These are phyloP conservation scores for Rhinichthys osculus DNA, from an alignment of 2,797 vertebrate species.

Conservation along the genomic window DNA sequence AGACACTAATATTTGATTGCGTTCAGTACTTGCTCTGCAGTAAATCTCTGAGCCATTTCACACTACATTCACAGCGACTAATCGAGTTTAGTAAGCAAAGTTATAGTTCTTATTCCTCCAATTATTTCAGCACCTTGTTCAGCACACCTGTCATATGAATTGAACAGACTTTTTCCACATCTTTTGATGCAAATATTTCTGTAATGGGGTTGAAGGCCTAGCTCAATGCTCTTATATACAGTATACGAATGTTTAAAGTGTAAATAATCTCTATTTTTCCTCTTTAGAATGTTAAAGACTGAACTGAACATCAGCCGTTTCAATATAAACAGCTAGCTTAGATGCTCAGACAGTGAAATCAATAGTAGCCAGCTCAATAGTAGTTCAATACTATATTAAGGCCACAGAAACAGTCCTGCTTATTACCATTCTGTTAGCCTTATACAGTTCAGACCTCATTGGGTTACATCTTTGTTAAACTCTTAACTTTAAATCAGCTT, in stretches of 20 bases:
- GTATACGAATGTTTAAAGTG: background rate
- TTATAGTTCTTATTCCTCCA: background rate
- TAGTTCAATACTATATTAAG: background rate
- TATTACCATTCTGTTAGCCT: background rate
- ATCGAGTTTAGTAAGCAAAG: background rate
- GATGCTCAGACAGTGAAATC: constrained; percentile 7
- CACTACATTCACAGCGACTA: background rate
- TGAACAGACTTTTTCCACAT: background rate
- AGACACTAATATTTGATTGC: too few species aligned
- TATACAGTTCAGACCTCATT: background rate
- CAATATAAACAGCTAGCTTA: background rate
- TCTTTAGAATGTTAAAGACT: background rate
- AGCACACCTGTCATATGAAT: background rate
- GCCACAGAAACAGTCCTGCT: background rate
- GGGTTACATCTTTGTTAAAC: background rate
- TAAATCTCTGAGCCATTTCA: background rate
- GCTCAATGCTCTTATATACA: background rate
- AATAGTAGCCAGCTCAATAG: constrained; percentile 3
- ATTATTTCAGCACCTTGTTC: constrained; percentile 22
- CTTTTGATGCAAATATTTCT: background rate
- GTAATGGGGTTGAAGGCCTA: background rate
- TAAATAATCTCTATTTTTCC: too few species aligned
- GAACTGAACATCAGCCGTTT: background rate
- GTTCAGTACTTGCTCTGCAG: too few species aligned
- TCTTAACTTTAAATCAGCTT: background rate